Percentiles rank a stretch among this genome's conserved stretches.
Evolutionary conservation across 1,140 invertebrate genomes (phyloP).

Genomic region (Magallana angulata): DNA sequence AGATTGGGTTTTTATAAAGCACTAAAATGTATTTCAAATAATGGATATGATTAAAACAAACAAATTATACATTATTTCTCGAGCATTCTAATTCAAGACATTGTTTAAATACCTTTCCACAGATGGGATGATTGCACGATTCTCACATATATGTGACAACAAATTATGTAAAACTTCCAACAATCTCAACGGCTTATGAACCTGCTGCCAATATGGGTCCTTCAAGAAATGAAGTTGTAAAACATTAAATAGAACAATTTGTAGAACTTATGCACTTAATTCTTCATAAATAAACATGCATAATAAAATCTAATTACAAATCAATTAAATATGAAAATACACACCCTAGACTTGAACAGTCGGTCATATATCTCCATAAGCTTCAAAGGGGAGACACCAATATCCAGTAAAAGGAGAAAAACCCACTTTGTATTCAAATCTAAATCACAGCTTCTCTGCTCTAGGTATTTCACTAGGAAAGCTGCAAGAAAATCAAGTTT

Average conservation of each 20-base stretch:
- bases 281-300: background rate
- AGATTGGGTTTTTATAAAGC: too few species aligned
- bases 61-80: too few species aligned
- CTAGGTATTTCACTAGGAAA: slow-evolving; percentile 80
- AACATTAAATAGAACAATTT: background rate
- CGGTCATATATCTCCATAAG: slow-evolving; percentile 81
- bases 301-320: background rate
- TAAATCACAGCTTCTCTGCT: slow-evolving; percentile 76
- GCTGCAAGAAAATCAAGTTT: slow-evolving; percentile 69
- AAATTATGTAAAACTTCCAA: slow-evolving; percentile 74
- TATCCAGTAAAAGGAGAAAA: slow-evolving; percentile 76
- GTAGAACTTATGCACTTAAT: background rate
- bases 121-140: slow-evolving; percentile 64
- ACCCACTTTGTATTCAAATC: slow-evolving; percentile 78
- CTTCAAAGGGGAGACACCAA: slow-evolving; percentile 78
- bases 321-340: background rate
- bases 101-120: slow-evolving; percentile 77
- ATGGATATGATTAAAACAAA: too few species aligned
- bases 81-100: too few species aligned
- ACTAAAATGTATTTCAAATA: too few species aligned
- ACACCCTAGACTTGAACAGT: slow-evolving; percentile 79
- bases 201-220: slow-evolving; percentile 76
- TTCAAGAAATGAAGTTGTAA: slow-evolving; percentile 52
- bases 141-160: slow-evolving; percentile 70
- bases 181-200: slow-evolving; percentile 76